phyloP scores from a whole-genome alignment of 2,888 invertebrate species.

The Spicauda simplicius region DNA sequence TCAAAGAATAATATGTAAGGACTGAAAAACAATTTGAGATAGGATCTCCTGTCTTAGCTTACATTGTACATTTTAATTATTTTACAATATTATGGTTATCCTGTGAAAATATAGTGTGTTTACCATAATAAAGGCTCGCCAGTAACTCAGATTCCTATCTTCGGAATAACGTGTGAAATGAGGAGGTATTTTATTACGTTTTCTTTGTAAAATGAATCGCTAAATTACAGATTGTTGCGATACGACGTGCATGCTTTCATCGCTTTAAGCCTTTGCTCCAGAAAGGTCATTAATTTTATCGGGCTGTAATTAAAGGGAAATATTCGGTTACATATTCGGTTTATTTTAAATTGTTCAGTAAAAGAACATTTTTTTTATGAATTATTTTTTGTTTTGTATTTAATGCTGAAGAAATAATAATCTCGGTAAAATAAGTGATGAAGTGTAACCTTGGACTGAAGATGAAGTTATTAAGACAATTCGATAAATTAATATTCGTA shows the following conservation, averaged over 20 bases:
- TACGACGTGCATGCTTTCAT: constrained; percentile 24
- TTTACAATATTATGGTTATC: constrained; percentile 6
- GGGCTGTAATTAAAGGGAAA: constrained; percentile 17
- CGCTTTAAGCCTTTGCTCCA: constrained; percentile 21
- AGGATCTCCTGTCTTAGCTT: constrained; percentile 6
- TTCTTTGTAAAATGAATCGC: constrained; percentile 26
- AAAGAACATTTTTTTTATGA: neutral
- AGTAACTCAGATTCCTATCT: constrained; percentile 23
- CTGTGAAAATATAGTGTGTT: constrained; percentile 10
- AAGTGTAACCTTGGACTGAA: too few species aligned
- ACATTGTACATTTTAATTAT: constrained; percentile 3
- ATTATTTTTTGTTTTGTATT: too few species aligned
- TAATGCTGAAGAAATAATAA: too few species aligned
- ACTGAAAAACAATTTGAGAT: constrained; percentile 7
- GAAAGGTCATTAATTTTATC: constrained; percentile 26
- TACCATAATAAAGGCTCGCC: constrained; percentile 15
- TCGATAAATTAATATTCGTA: too few species aligned
- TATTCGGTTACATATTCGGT: constrained; percentile 5
- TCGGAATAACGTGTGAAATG: constrained; percentile 27
- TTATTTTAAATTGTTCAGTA: neutral
- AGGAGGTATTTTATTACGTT: constrained; percentile 25
- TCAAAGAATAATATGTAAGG: constrained; percentile 3
- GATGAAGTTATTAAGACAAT: too few species aligned
- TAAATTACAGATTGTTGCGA: constrained; percentile 24
- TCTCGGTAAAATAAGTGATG: too few species aligned